Conservation (phyloP, 2,113 vertebrate species). For the Scolopax mira region DNA sequence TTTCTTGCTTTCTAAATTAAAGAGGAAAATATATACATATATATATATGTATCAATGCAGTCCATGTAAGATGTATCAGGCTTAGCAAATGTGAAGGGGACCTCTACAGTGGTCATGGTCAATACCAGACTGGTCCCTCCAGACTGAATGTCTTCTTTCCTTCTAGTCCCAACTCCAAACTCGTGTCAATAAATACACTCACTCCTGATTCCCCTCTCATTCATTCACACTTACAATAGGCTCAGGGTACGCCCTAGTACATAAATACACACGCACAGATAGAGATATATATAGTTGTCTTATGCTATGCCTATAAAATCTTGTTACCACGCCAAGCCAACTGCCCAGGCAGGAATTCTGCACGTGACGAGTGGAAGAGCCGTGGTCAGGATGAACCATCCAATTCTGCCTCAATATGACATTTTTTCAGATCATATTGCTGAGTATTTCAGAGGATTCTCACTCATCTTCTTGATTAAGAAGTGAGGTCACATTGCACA, state of each 20-base stretch:
- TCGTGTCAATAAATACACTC: background rate
- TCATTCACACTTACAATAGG: background rate
- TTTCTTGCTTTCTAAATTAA: background rate
- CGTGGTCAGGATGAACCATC: rapidly evolving
- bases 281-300: no score
- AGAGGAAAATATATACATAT: background rate
- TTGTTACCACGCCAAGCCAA: background rate
- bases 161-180: background rate
- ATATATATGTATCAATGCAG: background rate
- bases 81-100: background rate
- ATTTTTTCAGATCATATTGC: background rate
- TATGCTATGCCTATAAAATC: background rate
- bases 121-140: background rate
- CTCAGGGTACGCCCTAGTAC: background rate
- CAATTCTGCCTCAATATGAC: background rate
- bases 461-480: background rate
- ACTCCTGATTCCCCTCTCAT: background rate
- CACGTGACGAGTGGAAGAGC: background rate
- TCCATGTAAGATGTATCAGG: background rate
- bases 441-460: background rate
- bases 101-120: background rate
- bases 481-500: background rate
- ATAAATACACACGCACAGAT: background rate
- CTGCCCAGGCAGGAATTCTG: background rate
- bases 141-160: background rate